Percentiles rank a stretch among this genome's conserved stretches.
phyloP scores from a whole-genome alignment of 2,113 vertebrate genomes.

The Lophochroa leadbeateri region DNA sequence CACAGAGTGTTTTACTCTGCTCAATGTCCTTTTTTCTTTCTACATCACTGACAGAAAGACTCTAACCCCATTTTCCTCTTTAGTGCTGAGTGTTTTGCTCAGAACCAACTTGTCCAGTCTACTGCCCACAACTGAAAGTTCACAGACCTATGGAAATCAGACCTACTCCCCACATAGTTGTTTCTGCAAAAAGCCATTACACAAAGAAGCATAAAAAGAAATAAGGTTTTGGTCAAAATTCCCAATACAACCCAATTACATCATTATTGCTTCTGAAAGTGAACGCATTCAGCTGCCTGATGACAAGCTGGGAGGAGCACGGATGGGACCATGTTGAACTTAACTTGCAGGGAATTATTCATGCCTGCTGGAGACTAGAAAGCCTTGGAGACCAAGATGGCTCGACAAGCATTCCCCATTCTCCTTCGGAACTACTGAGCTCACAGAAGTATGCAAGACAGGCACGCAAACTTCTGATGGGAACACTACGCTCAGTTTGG shows the following conservation, averaged over 20 bases:
- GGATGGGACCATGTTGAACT: not conserved
- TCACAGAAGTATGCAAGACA: not conserved
- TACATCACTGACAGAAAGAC: not conserved
- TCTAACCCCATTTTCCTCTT: not conserved
- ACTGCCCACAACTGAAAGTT: not conserved
- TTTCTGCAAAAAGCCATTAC: not conserved
- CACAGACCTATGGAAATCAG: not conserved
- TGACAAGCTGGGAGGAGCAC: not conserved
- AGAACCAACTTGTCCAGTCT: rapidly evolving
- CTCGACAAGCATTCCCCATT: not conserved
- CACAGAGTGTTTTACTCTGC: not conserved
- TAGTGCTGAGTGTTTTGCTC: not conserved
- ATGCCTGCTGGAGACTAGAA: not conserved
- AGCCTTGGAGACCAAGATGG: not conserved
- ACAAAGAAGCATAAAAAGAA: not conserved
- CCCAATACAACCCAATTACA: not conserved
- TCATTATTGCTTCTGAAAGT: not conserved
- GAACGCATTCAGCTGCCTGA: not conserved
- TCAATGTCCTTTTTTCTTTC: not conserved
- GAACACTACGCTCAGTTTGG: not conserved
- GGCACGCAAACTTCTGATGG: not conserved
- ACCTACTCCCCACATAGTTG: not conserved
- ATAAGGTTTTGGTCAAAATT: not conserved
- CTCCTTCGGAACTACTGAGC: not conserved
- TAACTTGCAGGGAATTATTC: not conserved